Evolutionary conservation across 2,113 vertebrate genomes (phyloP).

Genomic region (Ptyas mucosa): DNA sequence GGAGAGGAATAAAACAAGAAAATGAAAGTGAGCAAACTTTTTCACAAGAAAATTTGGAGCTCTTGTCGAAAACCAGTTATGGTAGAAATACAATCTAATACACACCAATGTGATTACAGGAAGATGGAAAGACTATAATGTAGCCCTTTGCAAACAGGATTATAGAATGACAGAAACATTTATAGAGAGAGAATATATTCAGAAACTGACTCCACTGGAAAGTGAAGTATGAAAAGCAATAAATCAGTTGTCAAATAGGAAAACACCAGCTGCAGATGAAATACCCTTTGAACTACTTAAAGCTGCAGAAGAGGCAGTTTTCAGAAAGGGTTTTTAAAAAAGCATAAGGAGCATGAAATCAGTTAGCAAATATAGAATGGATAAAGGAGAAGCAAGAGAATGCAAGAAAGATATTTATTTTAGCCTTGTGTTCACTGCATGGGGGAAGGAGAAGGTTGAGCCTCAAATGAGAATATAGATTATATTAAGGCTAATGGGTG

Average conservation of each 20-base stretch:
- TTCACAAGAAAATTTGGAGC: neutral
- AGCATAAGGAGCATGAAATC: neutral
- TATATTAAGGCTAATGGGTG: neutral
- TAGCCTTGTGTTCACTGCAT: neutral
- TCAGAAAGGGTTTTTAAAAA: neutral
- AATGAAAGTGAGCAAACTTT: neutral
- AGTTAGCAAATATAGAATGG: neutral
- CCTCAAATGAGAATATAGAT: neutral
- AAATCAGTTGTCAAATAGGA: neutral
- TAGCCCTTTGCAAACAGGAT: neutral
- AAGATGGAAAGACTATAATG: neutral
- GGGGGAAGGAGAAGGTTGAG: neutral
- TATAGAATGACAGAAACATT: neutral
- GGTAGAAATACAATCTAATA: neutral
- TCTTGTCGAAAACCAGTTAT: neutral
- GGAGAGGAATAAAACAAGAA: neutral
- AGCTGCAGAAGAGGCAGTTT: neutral
- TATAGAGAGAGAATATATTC: neutral
- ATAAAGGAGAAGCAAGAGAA: neutral
- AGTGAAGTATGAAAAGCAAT: neutral
- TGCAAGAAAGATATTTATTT: neutral
- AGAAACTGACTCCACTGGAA: neutral
- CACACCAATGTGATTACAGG: neutral
- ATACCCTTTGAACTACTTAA: neutral
- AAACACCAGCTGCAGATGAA: neutral